Conservation (phyloP, 2,888 invertebrate genomes). For the Chloroclysta siterata region DNA sequence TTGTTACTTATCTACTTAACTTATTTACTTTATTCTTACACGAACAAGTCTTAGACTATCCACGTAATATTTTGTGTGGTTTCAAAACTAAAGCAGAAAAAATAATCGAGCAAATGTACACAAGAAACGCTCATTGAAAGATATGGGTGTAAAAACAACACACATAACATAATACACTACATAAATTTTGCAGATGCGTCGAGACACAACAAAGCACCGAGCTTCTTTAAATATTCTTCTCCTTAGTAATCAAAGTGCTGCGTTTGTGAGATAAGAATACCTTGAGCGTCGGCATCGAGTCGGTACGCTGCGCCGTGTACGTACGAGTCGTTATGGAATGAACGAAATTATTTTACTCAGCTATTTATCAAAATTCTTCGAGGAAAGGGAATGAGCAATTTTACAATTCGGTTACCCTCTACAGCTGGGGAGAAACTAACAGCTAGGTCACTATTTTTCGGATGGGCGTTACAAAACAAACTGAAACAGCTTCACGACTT, state of each 20-base stretch:
- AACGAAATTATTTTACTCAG: conserved; percentile 75
- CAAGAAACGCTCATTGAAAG: conserved; percentile 47
- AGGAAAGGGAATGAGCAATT: conserved; percentile 58
- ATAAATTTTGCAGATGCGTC: conserved; percentile 77
- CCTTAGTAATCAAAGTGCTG: conserved; percentile 83
- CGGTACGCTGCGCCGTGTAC: conserved; percentile 50
- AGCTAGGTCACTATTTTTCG: conserved; percentile 20
- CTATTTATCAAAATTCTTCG: conserved; percentile 77
- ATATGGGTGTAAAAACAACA: conserved; percentile 19
- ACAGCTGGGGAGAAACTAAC: conserved; percentile 11
- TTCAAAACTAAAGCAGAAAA: neutral
- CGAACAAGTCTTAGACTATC: no score
- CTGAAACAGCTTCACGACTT: no score
- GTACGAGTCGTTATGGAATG: conserved; percentile 66
- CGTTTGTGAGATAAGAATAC: conserved; percentile 81
- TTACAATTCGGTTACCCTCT: conserved; percentile 52
- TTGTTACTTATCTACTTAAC: no score
- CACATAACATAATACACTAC: conserved; percentile 35
- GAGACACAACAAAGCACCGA: conserved; percentile 69
- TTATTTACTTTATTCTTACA: no score
- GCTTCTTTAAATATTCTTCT: conserved; percentile 81
- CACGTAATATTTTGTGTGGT: no score
- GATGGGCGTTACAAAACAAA: no score
- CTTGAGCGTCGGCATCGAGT: conserved; percentile 59
- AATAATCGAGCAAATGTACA: neutral